Percentiles rank a stretch among this genome's conserved stretches.
phyloP scores from a whole-genome alignment of 2,113 vertebrate species.

The Rousettus leschenaultii region DNA sequence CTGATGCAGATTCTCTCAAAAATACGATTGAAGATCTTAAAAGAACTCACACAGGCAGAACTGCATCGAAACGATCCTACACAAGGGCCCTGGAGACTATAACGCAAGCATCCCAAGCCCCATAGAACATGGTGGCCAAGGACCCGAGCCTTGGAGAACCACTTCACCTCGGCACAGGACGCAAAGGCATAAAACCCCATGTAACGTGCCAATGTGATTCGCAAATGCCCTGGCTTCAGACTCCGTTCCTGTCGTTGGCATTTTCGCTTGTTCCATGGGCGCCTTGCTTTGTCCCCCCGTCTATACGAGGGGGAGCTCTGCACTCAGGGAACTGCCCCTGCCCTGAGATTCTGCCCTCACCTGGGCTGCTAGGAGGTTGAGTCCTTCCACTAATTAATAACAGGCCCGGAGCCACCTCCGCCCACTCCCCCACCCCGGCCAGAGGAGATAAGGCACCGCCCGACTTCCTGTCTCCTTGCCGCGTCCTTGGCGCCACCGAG shows the following conservation, averaged over 20 bases:
- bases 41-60: background rate
- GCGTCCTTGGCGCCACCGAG: slow-evolving; percentile 55
- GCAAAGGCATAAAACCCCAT: rapidly evolving
- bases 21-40: background rate
- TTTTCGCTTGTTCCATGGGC: background rate
- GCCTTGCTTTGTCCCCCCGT: background rate
- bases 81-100: rapidly evolving
- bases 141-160: background rate
- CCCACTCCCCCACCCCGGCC: background rate
- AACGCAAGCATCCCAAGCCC: background rate
- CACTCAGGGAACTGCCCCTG: background rate
- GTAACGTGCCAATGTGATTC: background rate
- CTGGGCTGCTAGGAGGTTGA: background rate
- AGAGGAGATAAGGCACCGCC: slow-evolving; percentile 42
- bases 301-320: background rate
- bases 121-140: background rate
- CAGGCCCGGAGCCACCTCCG: background rate
- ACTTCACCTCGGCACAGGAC: background rate
- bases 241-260: background rate
- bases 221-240: background rate
- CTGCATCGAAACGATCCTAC: background rate
- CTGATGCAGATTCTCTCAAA: background rate
- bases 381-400: slow-evolving; percentile 7
- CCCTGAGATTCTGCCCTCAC: background rate
- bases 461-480: slow-evolving; percentile 59